Conservation (phyloP, 2,888 invertebrate species). For the Cheiracanthium punctorium region DNA sequence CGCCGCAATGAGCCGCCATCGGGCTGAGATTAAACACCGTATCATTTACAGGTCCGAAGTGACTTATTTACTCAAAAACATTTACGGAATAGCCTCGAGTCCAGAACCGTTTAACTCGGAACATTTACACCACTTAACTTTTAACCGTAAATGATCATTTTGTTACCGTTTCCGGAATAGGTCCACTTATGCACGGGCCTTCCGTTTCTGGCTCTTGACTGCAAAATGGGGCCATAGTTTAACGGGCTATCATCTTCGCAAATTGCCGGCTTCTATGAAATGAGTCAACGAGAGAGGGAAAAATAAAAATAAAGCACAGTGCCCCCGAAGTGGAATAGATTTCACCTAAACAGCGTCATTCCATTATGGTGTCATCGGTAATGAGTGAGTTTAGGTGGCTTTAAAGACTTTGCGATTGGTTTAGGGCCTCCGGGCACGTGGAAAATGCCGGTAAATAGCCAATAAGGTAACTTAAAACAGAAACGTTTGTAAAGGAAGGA, state of each 20-base stretch:
- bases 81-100: background rate
- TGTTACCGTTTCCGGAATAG: background rate
- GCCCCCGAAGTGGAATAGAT: background rate
- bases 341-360: background rate
- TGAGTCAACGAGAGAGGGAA: background rate
- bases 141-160: background rate
- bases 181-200: background rate
- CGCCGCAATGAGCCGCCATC: too few species aligned
- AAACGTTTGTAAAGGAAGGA: too few species aligned
- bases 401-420: slow-evolving; percentile 7
- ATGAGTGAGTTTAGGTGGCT: background rate
- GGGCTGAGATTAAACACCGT: background rate
- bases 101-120: background rate
- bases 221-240: background rate
- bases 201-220: too few species aligned
- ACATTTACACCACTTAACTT: background rate
- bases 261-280: background rate
- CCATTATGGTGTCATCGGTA: background rate
- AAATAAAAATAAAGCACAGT: background rate
- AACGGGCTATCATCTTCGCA: background rate
- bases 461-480: background rate
- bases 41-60: slow-evolving; percentile 6
- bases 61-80: slow-evolving; percentile 2
- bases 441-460: background rate
- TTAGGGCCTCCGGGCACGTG: background rate